These are phyloP conservation scores for Drosophila kurseongensis DNA, from an alignment of 1,140 invertebrate genomes.

Conservation along the genomic window DNA sequence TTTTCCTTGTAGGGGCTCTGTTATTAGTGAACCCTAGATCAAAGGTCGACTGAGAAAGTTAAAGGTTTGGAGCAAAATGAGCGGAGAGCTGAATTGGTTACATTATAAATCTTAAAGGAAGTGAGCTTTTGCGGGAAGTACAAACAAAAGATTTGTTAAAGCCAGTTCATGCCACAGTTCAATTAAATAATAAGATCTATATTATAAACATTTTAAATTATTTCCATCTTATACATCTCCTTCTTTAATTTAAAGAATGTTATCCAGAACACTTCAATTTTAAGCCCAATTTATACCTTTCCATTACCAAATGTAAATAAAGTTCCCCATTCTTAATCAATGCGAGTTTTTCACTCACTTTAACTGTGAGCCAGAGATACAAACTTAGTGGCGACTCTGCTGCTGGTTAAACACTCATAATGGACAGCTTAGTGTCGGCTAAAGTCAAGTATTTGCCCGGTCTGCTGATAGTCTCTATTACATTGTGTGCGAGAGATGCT, in stretches of 20 bases:
- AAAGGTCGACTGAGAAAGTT: constrained; percentile 36
- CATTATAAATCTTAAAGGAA: not conserved
- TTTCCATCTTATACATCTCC: no score
- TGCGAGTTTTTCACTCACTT: not conserved
- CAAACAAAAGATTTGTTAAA: no score
- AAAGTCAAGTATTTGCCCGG: constrained; percentile 14
- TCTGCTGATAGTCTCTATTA: constrained; percentile 6
- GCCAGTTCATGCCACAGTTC: no score
- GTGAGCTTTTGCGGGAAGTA: no score
- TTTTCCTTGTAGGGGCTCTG: constrained; percentile 42
- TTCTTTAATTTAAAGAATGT: no score
- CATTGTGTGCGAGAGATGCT: constrained; percentile 21
- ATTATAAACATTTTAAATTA: no score
- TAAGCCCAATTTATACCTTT: not conserved
- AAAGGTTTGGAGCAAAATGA: not conserved
- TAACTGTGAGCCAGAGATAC: constrained; percentile 11
- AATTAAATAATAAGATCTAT: no score
- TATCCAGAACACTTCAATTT: no score
- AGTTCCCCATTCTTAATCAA: not conserved
- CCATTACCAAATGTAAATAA: not conserved
- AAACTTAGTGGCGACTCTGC: constrained; percentile 21
- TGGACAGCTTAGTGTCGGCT: constrained; percentile 62
- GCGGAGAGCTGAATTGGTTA: not conserved
- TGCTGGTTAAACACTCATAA: constrained; percentile 34
- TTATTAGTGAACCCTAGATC: constrained; percentile 30